Conservation (phyloP, 1,140 invertebrate species). For the Lasioglossum baleicum region DNA sequence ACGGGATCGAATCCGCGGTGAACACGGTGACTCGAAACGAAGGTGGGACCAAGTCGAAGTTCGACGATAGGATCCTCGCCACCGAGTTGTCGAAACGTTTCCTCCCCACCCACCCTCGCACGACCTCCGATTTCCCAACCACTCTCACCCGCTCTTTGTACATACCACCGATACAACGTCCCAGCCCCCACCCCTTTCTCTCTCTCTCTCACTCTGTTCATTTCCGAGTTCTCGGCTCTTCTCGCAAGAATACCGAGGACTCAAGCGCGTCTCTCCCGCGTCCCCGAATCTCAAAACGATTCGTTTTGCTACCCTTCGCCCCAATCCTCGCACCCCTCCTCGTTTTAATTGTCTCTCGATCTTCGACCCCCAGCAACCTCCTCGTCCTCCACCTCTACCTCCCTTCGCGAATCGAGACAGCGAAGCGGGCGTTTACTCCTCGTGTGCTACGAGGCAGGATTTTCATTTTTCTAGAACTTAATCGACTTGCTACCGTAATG, state of each 20-base stretch:
- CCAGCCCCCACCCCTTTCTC: too few species aligned
- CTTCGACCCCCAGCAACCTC: neutral
- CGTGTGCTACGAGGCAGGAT: conserved; percentile 35
- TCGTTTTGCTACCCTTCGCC: neutral
- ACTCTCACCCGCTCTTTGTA: conserved; percentile 52
- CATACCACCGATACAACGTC: conserved; percentile 54
- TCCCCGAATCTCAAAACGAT: conserved; percentile 50
- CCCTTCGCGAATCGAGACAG: conserved; percentile 27
- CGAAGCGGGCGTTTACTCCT: conserved; percentile 46
- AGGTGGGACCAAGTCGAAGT: conserved; percentile 46
- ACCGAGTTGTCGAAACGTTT: conserved; percentile 52
- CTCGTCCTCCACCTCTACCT: neutral
- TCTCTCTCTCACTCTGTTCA: conserved; percentile 3
- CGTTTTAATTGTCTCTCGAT: neutral
- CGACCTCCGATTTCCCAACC: neutral
- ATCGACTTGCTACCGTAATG: conserved; percentile 54
- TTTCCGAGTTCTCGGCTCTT: conserved; percentile 10
- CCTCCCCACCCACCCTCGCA: conserved; percentile 17
- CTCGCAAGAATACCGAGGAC: neutral
- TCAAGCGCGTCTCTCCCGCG: neutral
- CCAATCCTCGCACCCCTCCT: neutral
- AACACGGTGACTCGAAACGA: conserved; percentile 32
- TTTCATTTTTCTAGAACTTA: conserved; percentile 56
- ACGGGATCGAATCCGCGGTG: neutral
- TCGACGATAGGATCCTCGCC: conserved; percentile 57